Base-by-base conservation (phyloP, 1,140 invertebrate genomes). In the Lordiphosa collinella region DNA sequence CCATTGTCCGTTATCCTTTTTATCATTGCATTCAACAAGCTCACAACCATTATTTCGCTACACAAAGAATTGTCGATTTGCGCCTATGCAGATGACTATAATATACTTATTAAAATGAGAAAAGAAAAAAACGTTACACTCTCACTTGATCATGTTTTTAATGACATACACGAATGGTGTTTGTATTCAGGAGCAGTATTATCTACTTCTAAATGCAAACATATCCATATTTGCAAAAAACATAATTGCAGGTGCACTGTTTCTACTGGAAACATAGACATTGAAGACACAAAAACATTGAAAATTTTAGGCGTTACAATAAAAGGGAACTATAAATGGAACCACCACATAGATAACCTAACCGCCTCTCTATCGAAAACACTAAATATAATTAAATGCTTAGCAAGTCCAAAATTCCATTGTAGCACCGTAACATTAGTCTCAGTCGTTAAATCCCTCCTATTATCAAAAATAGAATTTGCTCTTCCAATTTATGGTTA, bases 191-290 rank as follows among this genome's bases (percentile, higher is more conserved):
- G 18, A 3, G 18, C 2, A 22, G 2, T 22, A 22, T 22, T 22
- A 22, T 22, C 18, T 22, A 5, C n/a, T 31, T 29, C 44, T 37
- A 55, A 62, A 55, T 60, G 51, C 13, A 54, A 55, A 43, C 51
- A 54, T 13, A 16, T 55, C 7, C 59, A 54, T 9, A 43, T 62
- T 6, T 62, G 51, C 25, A 32, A 43, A 6, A 62, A 55, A 49
- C 43, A 34, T 2, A 25, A 40, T 1, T 55, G 44, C 32, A 12
- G 2, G 11, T 55, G 37, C 11, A 10, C 4, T 7, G 32, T 62
- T 1, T 5, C 9, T 7, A 3, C 11, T 22, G 46, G n/a, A 2
- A 38, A 36, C n/a, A 5, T 32, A 9, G 22, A 13, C 9, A 13
- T 61, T 14, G 12, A 18, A 6, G 18, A 47, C 9, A 29, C 35